phyloP scores from a whole-genome alignment of 2,888 invertebrate genomes.

The Alviniconcha strummeri region DNA sequence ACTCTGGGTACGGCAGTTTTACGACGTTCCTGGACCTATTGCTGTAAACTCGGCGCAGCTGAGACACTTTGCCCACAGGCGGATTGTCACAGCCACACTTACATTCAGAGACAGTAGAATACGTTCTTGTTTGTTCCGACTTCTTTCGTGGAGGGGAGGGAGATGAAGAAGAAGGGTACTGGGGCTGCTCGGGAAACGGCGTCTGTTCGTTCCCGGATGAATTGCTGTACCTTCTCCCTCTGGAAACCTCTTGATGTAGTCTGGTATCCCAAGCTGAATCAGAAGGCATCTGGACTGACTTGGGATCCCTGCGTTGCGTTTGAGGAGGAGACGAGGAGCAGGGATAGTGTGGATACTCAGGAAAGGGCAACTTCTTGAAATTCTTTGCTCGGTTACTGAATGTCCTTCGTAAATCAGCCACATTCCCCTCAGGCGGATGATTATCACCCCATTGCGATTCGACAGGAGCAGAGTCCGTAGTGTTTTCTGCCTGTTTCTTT shows the following conservation, averaged over 20 bases:
- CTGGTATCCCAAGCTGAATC: no score
- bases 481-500: not conserved
- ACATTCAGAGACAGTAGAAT: not conserved
- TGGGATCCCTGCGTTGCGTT: no score
- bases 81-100: not conserved
- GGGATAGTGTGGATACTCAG: conserved; percentile 14
- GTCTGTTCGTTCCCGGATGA: not conserved
- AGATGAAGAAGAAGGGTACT: not conserved
- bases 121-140: not conserved
- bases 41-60: not conserved
- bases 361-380: not conserved
- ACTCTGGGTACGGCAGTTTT: conserved; percentile 4
- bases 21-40: not conserved
- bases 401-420: not conserved
- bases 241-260: no score
- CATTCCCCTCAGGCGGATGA: not conserved
- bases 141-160: conserved; percentile 15
- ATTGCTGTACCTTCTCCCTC: not conserved
- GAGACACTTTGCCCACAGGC: not conserved
- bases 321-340: not conserved
- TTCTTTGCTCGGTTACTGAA: not conserved
- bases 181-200: not conserved
- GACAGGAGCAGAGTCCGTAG: no score
- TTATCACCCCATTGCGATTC: no score
- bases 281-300: no score